Evolutionary conservation across 2,113 vertebrate species (phyloP), one percentile per base, ranked within the genome.

Genomic region (Pelmatolapia mariae): DNA sequence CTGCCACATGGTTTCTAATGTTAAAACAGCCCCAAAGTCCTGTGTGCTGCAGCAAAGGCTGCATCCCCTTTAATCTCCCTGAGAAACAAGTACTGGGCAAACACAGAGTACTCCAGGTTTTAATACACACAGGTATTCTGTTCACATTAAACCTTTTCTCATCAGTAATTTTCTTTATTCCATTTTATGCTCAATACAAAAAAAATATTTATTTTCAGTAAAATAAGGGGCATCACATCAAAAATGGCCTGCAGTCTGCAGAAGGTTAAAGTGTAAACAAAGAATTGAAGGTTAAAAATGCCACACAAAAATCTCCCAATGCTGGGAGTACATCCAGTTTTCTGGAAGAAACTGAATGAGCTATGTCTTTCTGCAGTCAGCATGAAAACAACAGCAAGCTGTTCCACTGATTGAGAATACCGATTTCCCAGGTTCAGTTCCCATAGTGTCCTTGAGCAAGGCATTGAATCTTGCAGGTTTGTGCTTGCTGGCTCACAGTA

Each of bases 1-100:
- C 63, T 68, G 40, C 45, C 59, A 36, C 36, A 18, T 22, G 50
- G 56, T 80, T 87, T 68, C 15, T 82, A 84, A 79, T 1, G 7
- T 83, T 83, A 33, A 84, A 87, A 59, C 76, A 54, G 40, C 6
- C 87, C 80, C 2, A 15, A 68, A 63, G 79, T 24, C 12, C 5
- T 33, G 3, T 4, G 24, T 12, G 80, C 80, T 86, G n/a, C 36
- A 61, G 83, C 71, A 86, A 26, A 84, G 73, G 24, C 40, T 40
- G 22, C 6, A 7, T 50, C 31, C 1, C 24, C 22, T 54, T 4
- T 54, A 10, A 8, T 82, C 0, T 12, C n/a, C 15, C 18, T 2
- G 33, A 47, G 52, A 71, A 36, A 57, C 12, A 36, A 56, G n/a
- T 4, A 83, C 6, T 43, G 18, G 13, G 59, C 36, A 18, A 18